A percentile compares a stretch with the other conserved stretches of the same genome.
phyloP scores from a whole-genome alignment of 2,113 vertebrate species.

The Catharus minimus region DNA sequence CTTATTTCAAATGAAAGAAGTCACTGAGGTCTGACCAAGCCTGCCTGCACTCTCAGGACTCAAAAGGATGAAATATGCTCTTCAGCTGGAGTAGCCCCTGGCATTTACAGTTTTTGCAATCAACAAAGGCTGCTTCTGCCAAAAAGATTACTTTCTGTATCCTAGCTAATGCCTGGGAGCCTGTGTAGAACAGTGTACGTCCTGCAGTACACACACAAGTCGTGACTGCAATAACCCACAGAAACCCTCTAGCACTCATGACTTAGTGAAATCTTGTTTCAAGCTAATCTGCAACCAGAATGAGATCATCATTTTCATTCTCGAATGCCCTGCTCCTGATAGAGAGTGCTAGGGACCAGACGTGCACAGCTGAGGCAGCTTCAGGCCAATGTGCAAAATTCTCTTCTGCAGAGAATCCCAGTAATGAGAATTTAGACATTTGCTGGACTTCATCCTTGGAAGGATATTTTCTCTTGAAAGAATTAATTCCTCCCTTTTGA shows the following conservation, averaged over 20 bases:
- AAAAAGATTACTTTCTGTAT: conserved; percentile 32
- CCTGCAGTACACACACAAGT: conserved; percentile 1
- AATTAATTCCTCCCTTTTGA: neutral
- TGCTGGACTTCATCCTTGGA: neutral
- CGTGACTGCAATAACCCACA: conserved; percentile 18
- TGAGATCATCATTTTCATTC: neutral
- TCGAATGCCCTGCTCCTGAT: neutral
- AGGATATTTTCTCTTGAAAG: neutral
- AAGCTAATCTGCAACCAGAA: conserved; percentile 11
- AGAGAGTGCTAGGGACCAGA: neutral
- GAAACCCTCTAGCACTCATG: conserved; percentile 5
- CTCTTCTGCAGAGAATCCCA: neutral
- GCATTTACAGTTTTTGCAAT: conserved; percentile 33
- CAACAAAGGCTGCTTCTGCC: conserved; percentile 31
- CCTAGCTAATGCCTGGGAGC: neutral
- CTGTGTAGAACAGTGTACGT: conserved; percentile 2
- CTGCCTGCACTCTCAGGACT: neutral
- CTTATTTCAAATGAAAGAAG: conserved; percentile 3
- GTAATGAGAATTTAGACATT: conserved; percentile 15
- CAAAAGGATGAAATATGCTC: conserved; percentile 7
- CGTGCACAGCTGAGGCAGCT: neutral
- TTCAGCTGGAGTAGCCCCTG: conserved; percentile 16
- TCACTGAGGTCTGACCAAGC: neutral
- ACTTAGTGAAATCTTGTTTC: conserved; percentile 42
- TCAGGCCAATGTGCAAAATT: neutral